These are phyloP conservation scores for Sinonovacula constricta DNA, from an alignment of 1,140 invertebrate species.

Conservation along the genomic window DNA sequence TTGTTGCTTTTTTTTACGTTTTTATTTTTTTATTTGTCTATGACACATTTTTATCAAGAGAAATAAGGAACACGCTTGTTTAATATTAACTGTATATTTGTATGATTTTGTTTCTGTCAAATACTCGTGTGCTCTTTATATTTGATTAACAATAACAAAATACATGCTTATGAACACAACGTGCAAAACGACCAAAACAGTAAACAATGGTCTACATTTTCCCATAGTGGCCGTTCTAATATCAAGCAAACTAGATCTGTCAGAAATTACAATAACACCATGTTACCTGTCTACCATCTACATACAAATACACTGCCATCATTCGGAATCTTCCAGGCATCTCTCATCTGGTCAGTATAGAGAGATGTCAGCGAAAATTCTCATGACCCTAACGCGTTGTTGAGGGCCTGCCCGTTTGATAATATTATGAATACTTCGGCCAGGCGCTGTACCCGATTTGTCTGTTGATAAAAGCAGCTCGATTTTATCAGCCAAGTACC, in stretches of 20 bases:
- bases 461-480: too few relatives aligned
- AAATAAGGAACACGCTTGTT: too few relatives aligned
- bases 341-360: conserved; percentile 11
- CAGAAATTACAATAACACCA: conserved; percentile 2
- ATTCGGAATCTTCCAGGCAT: conserved; percentile 11
- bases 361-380: conserved; percentile 9
- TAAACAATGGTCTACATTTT: not conserved
- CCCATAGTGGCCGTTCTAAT: not conserved
- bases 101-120: too few relatives aligned
- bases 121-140: too few relatives aligned
- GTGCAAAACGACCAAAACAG: not conserved
- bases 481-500: too few relatives aligned
- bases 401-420: conserved; percentile 9
- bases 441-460: too few relatives aligned
- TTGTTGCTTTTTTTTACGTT: too few relatives aligned
- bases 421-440: conserved; percentile 14
- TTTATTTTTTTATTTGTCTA: too few relatives aligned
- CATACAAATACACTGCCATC: too few relatives aligned
- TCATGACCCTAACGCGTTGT: not conserved
- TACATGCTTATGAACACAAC: not conserved
- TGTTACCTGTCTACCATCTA: not conserved
- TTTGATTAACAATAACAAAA: too few relatives aligned
- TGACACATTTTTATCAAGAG: too few relatives aligned
- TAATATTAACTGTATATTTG: too few relatives aligned
- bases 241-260: not conserved